These are phyloP conservation scores for Epirrhoe tristata DNA, from an alignment of 2,888 invertebrate genomes.

Conservation along the genomic window DNA sequence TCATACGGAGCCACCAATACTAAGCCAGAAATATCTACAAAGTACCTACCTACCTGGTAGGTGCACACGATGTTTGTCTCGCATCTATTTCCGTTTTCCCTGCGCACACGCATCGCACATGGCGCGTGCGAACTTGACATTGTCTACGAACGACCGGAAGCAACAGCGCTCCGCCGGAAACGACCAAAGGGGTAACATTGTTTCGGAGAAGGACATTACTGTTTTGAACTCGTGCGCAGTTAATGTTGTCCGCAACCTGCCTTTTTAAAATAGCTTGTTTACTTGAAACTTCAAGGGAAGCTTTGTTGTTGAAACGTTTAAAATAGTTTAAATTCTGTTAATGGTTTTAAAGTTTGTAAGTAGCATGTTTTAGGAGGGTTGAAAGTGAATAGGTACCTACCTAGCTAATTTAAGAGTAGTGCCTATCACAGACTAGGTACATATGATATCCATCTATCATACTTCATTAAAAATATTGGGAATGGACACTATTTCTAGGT, in stretches of 20 bases:
- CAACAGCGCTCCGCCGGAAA: conserved; percentile 61
- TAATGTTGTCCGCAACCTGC: conserved; percentile 53
- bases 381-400: neutral
- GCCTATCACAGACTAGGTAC: no score
- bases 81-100: conserved; percentile 37
- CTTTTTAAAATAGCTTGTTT: conserved; percentile 49
- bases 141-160: conserved; percentile 69
- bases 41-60: neutral
- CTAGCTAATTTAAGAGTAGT: no score
- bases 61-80: conserved; percentile 20
- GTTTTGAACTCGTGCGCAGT: conserved; percentile 48
- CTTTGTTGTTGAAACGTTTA: conserved; percentile 28
- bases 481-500: no score
- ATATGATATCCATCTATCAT: no score
- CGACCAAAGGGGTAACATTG: conserved; percentile 72
- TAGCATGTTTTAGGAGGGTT: neutral
- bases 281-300: conserved; percentile 35
- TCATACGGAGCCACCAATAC: neutral
- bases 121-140: conserved; percentile 76
- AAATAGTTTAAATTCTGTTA: neutral
- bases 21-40: neutral
- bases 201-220: conserved; percentile 68
- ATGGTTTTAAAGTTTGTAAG: conserved; percentile 11
- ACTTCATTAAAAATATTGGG: no score
- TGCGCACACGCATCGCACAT: conserved; percentile 41